phyloP scores from a whole-genome alignment of 30 jellyfish, hydroid and myxozoan genomes.

The Cassiopea andromeda region DNA sequence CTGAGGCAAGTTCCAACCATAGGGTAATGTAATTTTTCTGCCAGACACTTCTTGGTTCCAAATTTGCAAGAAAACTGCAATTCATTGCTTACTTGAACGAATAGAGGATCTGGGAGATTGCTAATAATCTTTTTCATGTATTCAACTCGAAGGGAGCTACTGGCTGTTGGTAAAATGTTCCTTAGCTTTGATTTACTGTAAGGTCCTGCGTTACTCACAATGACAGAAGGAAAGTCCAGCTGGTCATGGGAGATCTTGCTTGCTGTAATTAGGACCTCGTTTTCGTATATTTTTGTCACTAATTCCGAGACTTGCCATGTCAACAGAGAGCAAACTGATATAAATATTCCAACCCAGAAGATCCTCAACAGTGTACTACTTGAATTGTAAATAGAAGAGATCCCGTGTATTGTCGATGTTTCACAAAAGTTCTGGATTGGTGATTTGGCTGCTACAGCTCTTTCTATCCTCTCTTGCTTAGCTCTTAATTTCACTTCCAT shows the following conservation, averaged over 20 bases:
- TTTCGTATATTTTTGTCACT: neutral
- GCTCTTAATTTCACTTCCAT: neutral
- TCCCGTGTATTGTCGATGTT: neutral
- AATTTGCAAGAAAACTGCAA: neutral
- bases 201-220: slow-evolving; percentile 16
- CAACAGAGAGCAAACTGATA: neutral
- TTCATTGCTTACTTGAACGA: neutral
- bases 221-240: slow-evolving; percentile 33
- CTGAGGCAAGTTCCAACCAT: neutral
- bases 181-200: neutral
- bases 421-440: neutral
- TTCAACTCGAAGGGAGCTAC: neutral
- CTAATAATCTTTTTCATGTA: neutral
- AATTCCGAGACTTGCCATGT: neutral
- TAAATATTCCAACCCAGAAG: neutral
- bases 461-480: neutral
- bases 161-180: neutral
- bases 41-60: neutral
- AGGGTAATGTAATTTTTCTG: neutral
- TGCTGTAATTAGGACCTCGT: neutral
- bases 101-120: neutral
- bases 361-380: neutral
- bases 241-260: neutral
- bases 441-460: neutral
- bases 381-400: neutral